Evolutionary conservation across 2,113 vertebrate genomes (phyloP).

Genomic region (Micronisus gabar): DNA sequence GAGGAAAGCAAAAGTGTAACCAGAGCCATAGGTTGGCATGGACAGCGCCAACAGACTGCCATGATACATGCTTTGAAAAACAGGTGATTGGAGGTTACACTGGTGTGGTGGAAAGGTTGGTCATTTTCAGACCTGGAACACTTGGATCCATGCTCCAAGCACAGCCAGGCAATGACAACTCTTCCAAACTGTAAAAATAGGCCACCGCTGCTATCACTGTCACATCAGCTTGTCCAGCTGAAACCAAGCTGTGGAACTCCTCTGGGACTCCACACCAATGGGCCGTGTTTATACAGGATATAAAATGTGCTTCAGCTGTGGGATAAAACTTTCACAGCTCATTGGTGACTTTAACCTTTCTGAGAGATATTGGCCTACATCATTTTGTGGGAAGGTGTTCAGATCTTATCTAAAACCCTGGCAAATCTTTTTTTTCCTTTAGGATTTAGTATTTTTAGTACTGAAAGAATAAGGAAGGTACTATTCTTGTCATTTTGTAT

Average conservation of each 20-base stretch:
- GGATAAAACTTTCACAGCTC: neutral
- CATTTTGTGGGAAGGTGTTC: neutral
- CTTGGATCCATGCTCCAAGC: neutral
- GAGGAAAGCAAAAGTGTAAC: neutral
- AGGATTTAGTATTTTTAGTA: neutral
- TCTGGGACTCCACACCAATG: neutral
- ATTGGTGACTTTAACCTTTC: neutral
- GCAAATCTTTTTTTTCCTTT: neutral
- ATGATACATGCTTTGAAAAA: neutral
- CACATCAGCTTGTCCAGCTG: neutral
- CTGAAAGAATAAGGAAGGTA: neutral
- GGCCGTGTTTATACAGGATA: accelerated
- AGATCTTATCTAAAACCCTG: neutral
- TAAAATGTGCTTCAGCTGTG: neutral
- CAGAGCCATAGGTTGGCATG: neutral
- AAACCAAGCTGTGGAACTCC: neutral
- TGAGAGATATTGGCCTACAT: neutral
- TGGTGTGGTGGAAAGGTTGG: neutral
- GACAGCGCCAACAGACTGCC: neutral
- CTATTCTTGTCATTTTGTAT: neutral
- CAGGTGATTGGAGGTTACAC: neutral
- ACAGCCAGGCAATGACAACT: neutral
- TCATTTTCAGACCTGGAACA: neutral
- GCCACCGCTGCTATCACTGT: neutral
- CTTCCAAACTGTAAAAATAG: neutral